Evolutionary conservation across 2,797 vertebrate genomes (phyloP).

Genomic region (Xenops minutus): DNA sequence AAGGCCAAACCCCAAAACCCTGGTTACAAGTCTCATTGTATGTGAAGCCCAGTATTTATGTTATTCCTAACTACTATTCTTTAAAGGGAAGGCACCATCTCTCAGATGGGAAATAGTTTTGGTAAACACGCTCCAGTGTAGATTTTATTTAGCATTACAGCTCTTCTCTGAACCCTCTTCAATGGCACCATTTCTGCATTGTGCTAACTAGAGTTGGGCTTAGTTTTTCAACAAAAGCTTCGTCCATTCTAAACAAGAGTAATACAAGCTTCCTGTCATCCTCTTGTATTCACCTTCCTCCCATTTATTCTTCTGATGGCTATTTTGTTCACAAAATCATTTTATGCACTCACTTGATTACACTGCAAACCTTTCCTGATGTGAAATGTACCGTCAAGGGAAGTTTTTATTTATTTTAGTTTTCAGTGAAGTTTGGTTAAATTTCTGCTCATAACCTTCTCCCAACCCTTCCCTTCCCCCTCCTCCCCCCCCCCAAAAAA

Average conservation of each 20-base stretch:
- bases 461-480: rapidly evolving
- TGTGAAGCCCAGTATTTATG: background rate
- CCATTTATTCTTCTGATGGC: background rate
- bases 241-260: background rate
- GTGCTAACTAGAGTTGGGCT: background rate
- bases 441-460: background rate
- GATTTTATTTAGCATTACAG: background rate
- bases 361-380: background rate
- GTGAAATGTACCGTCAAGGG: background rate
- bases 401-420: background rate
- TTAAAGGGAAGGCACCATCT: background rate
- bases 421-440: background rate
- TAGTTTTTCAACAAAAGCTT: background rate
- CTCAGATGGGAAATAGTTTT: background rate
- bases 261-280: background rate
- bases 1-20: background rate
- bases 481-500: too few relatives aligned
- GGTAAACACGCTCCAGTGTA: background rate
- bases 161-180: background rate
- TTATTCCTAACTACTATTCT: background rate
- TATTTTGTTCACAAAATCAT: background rate
- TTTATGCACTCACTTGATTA: background rate
- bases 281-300: background rate
- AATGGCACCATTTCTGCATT: background rate
- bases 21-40: background rate